Evolutionary conservation across 1,140 invertebrate species (phyloP).

Genomic region (Panulirus ornatus): DNA sequence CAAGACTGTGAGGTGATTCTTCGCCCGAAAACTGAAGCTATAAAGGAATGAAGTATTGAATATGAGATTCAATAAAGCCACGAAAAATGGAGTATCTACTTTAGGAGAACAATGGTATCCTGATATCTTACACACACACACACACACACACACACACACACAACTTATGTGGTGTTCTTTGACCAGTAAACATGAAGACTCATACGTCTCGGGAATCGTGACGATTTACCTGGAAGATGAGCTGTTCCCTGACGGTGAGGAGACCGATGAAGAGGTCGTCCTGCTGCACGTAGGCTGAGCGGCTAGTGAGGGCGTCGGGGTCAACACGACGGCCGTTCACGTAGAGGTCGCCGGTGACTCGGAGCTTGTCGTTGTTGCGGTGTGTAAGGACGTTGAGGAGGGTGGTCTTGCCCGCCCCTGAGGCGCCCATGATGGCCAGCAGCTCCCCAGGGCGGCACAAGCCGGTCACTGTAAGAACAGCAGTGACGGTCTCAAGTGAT

Average conservation of each 20-base stretch:
- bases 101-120: too few relatives aligned
- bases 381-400: slow-evolving; percentile 94
- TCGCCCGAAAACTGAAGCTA: too few relatives aligned
- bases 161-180: too few relatives aligned
- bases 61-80: too few relatives aligned
- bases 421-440: slow-evolving; percentile 94
- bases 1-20: too few relatives aligned
- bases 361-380: slow-evolving; percentile 81
- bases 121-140: too few relatives aligned
- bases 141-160: too few relatives aligned
- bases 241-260: slow-evolving; percentile 92
- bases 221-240: slow-evolving; percentile 95
- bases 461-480: slow-evolving; percentile 84
- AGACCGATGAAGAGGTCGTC: slow-evolving; percentile 95
- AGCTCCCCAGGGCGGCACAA: slow-evolving; percentile 93
- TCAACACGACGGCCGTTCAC: slow-evolving; percentile 76
- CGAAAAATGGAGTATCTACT: too few relatives aligned
- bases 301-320: slow-evolving; percentile 83
- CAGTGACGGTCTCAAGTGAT: neutral
- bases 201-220: too few relatives aligned
- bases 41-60: too few relatives aligned
- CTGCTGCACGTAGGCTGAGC: slow-evolving; percentile 97
- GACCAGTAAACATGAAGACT: too few relatives aligned
- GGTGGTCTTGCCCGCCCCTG: slow-evolving; percentile 97
- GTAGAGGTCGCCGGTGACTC: slow-evolving; percentile 68